Evolutionary conservation across 1,140 invertebrate species (phyloP).

Genomic region (Lanistes nyassanus): DNA sequence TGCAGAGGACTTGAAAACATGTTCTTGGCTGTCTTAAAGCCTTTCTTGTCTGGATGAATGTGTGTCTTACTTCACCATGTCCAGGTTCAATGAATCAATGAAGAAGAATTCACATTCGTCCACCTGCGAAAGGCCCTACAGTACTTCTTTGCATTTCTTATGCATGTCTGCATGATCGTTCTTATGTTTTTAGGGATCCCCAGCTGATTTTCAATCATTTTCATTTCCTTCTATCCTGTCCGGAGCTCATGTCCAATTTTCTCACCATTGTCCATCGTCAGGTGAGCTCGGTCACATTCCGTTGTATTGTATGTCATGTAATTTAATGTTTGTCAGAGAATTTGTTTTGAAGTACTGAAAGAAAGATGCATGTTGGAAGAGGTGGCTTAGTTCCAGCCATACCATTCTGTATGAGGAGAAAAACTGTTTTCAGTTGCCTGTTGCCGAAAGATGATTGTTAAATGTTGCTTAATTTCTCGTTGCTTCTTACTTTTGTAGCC

Average conservation of each 20-base stretch:
- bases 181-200: constrained; percentile 53
- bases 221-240: constrained; percentile 59
- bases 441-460: no score
- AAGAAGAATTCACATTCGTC: no score
- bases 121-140: background rate
- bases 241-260: constrained; percentile 56
- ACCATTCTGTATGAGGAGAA: no score
- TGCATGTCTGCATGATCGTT: background rate
- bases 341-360: no score
- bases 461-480: no score
- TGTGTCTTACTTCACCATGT: no score
- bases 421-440: no score
- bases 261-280: constrained; percentile 53
- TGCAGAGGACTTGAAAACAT: background rate
- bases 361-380: background rate
- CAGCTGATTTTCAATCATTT: constrained; percentile 62
- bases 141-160: background rate
- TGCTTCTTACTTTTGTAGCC: constrained; percentile 51
- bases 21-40: no score
- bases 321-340: no score
- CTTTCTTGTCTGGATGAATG: no score
- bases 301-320: background rate
- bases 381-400: background rate
- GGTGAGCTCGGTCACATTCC: constrained; percentile 33
- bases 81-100: no score